phyloP scores from a whole-genome alignment of 2,113 vertebrate species.

The Peromyscus polionotus region DNA sequence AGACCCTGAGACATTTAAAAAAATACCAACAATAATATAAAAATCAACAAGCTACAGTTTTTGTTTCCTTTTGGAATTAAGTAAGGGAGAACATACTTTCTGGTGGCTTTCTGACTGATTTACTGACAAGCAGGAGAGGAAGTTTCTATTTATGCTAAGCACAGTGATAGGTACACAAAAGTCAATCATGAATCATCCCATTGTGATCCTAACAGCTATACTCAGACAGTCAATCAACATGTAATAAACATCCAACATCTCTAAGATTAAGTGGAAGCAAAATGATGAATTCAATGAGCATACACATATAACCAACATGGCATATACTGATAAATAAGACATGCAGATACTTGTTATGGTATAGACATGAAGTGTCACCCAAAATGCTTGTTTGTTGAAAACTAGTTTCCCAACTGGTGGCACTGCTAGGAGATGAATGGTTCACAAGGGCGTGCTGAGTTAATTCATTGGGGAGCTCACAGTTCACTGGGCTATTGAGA shows the following conservation, averaged over 20 bases:
- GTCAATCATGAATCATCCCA: background rate
- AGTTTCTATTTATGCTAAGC: background rate
- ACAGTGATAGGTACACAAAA: background rate
- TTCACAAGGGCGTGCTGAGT: background rate
- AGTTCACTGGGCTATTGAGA: background rate
- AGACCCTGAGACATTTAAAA: background rate
- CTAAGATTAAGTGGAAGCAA: background rate
- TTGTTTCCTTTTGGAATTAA: background rate
- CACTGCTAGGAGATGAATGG: background rate
- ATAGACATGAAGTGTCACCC: background rate
- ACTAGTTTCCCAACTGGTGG: background rate
- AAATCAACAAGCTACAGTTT: background rate
- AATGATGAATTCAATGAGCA: background rate
- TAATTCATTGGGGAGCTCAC: background rate
- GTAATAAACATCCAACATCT: background rate
- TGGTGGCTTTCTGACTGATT: background rate
- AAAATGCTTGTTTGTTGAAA: background rate
- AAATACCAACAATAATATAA: background rate
- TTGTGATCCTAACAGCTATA: background rate
- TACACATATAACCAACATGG: background rate
- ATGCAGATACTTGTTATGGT: background rate
- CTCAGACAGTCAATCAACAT: background rate
- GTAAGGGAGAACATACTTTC: background rate
- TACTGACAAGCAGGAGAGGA: background rate
- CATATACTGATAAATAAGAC: background rate